Evolutionary conservation across 1,140 invertebrate genomes (phyloP).

Genomic region (Eulimnadia texana): DNA sequence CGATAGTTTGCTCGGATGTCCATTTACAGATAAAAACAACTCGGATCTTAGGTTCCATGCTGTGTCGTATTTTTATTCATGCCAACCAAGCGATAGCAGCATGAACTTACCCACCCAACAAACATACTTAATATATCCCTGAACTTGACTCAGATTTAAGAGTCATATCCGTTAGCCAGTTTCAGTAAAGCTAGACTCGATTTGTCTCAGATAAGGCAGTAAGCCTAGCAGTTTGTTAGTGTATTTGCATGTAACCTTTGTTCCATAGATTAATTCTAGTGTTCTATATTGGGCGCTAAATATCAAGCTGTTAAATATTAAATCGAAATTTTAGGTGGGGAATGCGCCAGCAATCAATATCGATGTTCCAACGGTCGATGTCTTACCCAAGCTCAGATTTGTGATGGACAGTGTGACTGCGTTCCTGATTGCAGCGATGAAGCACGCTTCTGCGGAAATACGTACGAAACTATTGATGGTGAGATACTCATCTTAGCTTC

Average conservation of each 20-base stretch:
- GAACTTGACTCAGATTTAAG: too few relatives aligned
- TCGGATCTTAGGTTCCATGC: too few relatives aligned
- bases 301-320: neutral
- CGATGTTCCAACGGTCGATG: conserved; percentile 26
- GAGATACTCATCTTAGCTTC: neutral
- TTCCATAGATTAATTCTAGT: neutral
- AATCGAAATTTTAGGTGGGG: neutral
- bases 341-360: neutral
- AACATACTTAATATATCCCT: too few relatives aligned
- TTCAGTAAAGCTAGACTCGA: too few relatives aligned
- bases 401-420: conserved; percentile 31
- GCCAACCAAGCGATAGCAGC: too few relatives aligned
- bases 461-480: neutral
- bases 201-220: too few relatives aligned
- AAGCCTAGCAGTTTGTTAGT: neutral
- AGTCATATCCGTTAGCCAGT: too few relatives aligned
- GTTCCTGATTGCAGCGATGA: conserved; percentile 25
- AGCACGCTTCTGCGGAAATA: neutral
- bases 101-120: too few relatives aligned
- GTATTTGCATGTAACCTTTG: neutral
- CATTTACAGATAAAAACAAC: too few relatives aligned
- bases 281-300: neutral
- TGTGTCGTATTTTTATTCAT: too few relatives aligned
- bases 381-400: conserved; percentile 25
- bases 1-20: too few relatives aligned